Evolutionary conservation across 1,140 invertebrate species (phyloP).

Genomic region (Ylistrum balloti): DNA sequence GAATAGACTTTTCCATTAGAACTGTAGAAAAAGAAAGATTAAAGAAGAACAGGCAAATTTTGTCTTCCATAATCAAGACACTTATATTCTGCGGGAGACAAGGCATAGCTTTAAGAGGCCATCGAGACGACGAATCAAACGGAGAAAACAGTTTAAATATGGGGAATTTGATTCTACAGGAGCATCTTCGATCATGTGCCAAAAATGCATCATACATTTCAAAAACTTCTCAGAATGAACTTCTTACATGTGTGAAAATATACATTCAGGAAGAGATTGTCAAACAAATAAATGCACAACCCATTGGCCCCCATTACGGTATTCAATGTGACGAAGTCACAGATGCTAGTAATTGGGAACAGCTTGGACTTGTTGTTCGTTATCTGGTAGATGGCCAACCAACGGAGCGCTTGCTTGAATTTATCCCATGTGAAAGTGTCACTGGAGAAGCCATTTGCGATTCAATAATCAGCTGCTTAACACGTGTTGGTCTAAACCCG

Average conservation of each 20-base stretch:
- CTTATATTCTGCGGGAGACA: constrained; percentile 42
- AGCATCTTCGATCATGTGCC: background rate
- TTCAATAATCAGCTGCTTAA: constrained; percentile 51
- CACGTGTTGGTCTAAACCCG: constrained; percentile 49
- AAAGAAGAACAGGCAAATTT: background rate
- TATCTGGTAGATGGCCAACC: constrained; percentile 51
- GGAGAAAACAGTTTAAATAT: background rate
- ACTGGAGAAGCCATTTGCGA: constrained; percentile 54
- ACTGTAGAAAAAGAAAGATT: background rate
- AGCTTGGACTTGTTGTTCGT: constrained; percentile 60
- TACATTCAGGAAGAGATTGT: constrained; percentile 60
- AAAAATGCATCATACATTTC: background rate
- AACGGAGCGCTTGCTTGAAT: constrained; percentile 58
- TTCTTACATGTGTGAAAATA: constrained; percentile 50
- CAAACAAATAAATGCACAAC: constrained; percentile 53
- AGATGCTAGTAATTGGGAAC: constrained; percentile 61
- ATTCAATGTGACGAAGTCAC: constrained; percentile 61
- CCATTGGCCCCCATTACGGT: constrained; percentile 57
- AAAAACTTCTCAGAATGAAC: constrained; percentile 42
- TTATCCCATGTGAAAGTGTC: constrained; percentile 61
- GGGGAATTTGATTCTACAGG: constrained; percentile 41
- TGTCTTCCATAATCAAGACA: background rate
- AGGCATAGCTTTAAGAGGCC: constrained; percentile 32
- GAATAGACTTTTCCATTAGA: constrained; percentile 48
- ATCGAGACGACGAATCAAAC: background rate